phyloP scores from a whole-genome alignment of 2,888 invertebrate species.

The Endomychus coccineus region DNA sequence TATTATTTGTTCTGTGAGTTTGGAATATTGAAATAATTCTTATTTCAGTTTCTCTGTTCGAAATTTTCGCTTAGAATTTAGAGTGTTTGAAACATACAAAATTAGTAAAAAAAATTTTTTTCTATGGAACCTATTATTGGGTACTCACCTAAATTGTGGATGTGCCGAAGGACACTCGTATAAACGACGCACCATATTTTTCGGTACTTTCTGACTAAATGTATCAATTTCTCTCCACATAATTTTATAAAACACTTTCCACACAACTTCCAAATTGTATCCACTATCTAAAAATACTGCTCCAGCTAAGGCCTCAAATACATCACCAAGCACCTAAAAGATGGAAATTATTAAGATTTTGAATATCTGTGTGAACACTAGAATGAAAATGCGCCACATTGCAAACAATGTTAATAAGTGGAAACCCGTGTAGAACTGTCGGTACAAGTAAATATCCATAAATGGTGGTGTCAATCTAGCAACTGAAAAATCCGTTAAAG shows the following conservation, averaged over 20 bases:
- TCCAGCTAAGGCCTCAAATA: conserved; percentile 87
- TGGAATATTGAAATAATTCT: no score
- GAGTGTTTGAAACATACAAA: no score
- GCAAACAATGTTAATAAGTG: no score
- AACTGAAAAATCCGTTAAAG: no score
- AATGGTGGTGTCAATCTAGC: no score
- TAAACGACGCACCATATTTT: conserved; percentile 81
- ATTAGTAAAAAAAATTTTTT: background rate
- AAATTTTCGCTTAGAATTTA: no score
- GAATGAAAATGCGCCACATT: background rate
- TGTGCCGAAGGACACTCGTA: conserved; percentile 74
- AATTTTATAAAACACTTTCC: conserved; percentile 73
- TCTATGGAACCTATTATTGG: background rate
- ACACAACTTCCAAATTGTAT: conserved; percentile 64
- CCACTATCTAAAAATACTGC: conserved; percentile 84
- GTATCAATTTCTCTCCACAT: conserved; percentile 80
- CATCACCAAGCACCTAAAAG: conserved; percentile 69
- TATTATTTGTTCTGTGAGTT: no score
- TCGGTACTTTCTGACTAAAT: conserved; percentile 78
- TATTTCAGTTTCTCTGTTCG: no score
- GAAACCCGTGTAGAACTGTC: no score
- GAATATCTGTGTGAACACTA: background rate
- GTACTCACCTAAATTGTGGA: conserved; percentile 65
- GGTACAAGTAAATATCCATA: no score
- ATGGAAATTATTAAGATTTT: conserved; percentile 1